A percentile compares a stretch with the other conserved stretches of the same genome.
phyloP scores from a whole-genome alignment of 2,888 invertebrate genomes.

The Epinotia nisella region DNA sequence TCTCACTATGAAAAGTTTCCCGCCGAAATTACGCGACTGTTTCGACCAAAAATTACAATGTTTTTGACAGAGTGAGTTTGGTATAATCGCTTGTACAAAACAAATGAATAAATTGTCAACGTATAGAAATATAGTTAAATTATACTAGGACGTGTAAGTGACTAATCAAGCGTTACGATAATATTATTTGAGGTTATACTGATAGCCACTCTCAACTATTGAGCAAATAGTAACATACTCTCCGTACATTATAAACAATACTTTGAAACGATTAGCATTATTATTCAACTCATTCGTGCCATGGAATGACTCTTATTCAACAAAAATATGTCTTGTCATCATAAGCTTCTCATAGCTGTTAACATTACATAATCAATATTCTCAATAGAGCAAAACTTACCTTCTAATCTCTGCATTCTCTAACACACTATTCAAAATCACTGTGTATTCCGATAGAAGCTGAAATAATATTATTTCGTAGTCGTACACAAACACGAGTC shows the following conservation, averaged over 20 bases:
- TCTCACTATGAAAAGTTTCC: conserved; percentile 54
- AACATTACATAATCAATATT: conserved; percentile 70
- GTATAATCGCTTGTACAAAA: background rate
- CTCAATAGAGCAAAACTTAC: conserved; percentile 61
- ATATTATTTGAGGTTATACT: conserved; percentile 43
- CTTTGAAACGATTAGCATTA: background rate
- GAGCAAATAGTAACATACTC: background rate
- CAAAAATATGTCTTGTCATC: conserved; percentile 59
- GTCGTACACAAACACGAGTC: conserved; percentile 68
- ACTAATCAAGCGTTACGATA: conserved; percentile 41
- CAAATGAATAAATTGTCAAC: background rate
- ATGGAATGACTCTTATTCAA: background rate
- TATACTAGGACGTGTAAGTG: conserved; percentile 8
- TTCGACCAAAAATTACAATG: background rate
- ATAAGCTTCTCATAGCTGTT: conserved; percentile 50
- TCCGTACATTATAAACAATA: background rate
- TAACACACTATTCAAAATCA: conserved; percentile 51
- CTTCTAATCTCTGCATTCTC: conserved; percentile 56
- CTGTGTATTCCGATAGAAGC: conserved; percentile 48
- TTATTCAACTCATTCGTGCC: background rate
- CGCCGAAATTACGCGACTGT: conserved; percentile 59
- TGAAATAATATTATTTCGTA: conserved; percentile 58
- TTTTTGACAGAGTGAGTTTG: conserved; percentile 23
- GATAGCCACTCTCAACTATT: conserved; percentile 21
- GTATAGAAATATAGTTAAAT: conserved; percentile 9